Percentiles rank a stretch among this genome's conserved stretches.
Evolutionary conservation across 1,140 invertebrate genomes (phyloP).

Genomic region (Dreissena polymorpha): DNA sequence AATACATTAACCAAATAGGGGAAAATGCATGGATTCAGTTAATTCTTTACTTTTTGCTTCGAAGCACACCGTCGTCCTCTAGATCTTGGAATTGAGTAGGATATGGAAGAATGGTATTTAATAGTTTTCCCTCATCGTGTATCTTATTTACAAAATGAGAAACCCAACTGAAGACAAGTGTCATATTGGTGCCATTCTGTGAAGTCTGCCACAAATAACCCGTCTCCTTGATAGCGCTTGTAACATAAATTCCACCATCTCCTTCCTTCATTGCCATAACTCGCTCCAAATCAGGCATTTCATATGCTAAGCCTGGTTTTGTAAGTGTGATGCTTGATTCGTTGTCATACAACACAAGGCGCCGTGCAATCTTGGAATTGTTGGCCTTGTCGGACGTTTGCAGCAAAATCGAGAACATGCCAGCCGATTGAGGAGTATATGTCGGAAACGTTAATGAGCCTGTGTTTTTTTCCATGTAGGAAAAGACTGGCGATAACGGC

Average conservation of each 20-base stretch:
- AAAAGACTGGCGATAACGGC: constrained; percentile 15
- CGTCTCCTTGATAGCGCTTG: constrained; percentile 35
- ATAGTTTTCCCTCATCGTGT: constrained; percentile 11
- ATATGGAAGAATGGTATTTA: constrained; percentile 28
- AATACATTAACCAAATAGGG: not conserved
- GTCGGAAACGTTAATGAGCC: not conserved
- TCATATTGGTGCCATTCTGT: not conserved
- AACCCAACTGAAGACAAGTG: constrained; percentile 8
- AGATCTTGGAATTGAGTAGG: constrained; percentile 23
- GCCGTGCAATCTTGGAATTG: constrained; percentile 53
- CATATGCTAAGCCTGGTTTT: constrained; percentile 9
- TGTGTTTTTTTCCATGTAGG: constrained; percentile 27
- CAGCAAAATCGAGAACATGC: constrained; percentile 49
- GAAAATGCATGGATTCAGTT: not conserved
- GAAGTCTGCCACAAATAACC: constrained; percentile 47
- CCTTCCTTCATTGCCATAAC: not conserved
- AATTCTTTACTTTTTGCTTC: constrained; percentile 37
- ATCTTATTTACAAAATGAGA: constrained; percentile 34
- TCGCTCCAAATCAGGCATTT: not conserved
- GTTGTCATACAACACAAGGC: constrained; percentile 55
- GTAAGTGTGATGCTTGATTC: constrained; percentile 84
- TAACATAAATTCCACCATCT: constrained; percentile 31
- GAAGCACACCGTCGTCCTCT: not conserved
- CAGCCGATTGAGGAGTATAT: constrained; percentile 2
- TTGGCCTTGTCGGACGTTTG: constrained; percentile 57